These are phyloP conservation scores for Osmoderma eremita DNA, from an alignment of 2,888 invertebrate species.

Conservation along the genomic window DNA sequence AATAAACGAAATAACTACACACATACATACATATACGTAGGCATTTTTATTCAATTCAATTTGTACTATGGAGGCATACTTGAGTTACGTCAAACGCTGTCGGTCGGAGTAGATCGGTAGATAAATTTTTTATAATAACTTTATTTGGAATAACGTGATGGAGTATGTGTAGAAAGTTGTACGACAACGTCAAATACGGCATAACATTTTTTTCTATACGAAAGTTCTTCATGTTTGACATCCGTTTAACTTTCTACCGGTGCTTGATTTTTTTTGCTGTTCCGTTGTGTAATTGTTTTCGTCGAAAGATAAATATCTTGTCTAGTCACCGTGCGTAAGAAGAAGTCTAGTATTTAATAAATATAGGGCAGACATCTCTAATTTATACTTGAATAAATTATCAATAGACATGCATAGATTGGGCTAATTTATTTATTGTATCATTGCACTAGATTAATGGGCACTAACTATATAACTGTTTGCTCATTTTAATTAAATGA, in stretches of 20 bases:
- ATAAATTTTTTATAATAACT: conserved; percentile 3
- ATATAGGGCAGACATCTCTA: no score
- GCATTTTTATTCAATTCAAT: conserved; percentile 3
- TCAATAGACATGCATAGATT: no score
- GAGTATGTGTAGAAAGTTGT: conserved; percentile 8
- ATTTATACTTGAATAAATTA: no score
- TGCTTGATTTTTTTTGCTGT: neutral
- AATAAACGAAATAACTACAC: neutral
- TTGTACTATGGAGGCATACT: neutral
- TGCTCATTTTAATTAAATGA: no score
- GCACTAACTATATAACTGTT: no score
- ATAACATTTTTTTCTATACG: neutral
- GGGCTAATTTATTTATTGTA: no score
- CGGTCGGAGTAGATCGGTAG: conserved; percentile 7
- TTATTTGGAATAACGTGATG: conserved; percentile 7
- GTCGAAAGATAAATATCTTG: neutral
- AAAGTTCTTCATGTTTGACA: conserved; percentile 2
- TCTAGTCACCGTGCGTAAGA: neutral
- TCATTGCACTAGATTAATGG: no score
- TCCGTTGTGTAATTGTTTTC: neutral
- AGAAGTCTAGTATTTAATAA: no score
- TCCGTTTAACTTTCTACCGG: neutral
- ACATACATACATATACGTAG: neutral
- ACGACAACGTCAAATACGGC: neutral
- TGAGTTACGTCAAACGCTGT: neutral